A percentile compares a stretch with the other conserved stretches of the same genome.
phyloP scores from a whole-genome alignment of 2,113 vertebrate species.

The Puma concolor region DNA sequence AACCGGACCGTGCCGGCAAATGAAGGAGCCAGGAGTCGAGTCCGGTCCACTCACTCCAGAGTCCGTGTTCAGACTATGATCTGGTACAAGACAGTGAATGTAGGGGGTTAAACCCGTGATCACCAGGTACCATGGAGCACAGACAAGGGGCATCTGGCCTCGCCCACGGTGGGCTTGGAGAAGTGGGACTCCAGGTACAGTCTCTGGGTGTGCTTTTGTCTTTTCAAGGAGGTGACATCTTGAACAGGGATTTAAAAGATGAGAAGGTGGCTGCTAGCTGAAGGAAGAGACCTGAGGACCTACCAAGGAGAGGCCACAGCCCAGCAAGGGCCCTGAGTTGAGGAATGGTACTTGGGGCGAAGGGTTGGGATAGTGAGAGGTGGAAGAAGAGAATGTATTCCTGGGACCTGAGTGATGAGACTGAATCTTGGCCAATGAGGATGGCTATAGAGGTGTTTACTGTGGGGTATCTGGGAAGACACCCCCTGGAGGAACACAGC shows the following conservation, averaged over 20 bases:
- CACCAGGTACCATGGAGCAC: no score
- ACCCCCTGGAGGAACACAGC: rapidly evolving
- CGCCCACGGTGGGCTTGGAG: rapidly evolving
- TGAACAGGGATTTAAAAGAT: not conserved
- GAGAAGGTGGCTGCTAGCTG: not conserved
- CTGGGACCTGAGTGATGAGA: not conserved
- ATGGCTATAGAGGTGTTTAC: not conserved
- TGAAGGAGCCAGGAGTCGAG: not conserved
- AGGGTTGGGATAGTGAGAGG: not conserved
- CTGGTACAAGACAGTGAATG: rapidly evolving
- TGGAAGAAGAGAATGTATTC: not conserved
- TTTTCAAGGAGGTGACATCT: not conserved
- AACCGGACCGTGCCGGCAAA: not conserved
- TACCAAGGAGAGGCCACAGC: not conserved
- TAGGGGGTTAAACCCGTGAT: not conserved
- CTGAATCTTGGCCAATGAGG: no score
- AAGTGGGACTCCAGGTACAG: not conserved
- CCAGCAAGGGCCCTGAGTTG: not conserved
- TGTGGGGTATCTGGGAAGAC: rapidly evolving
- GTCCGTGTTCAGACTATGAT: not conserved
- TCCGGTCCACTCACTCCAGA: no score
- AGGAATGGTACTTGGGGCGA: not conserved
- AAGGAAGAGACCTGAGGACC: not conserved
- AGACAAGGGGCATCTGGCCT: not conserved
- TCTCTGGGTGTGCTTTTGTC: not conserved